Percentiles rank a stretch among this genome's conserved stretches.
These are phyloP conservation scores for Artibeus lituratus DNA, from an alignment of 2,797 vertebrate species.

Conservation along the genomic window DNA sequence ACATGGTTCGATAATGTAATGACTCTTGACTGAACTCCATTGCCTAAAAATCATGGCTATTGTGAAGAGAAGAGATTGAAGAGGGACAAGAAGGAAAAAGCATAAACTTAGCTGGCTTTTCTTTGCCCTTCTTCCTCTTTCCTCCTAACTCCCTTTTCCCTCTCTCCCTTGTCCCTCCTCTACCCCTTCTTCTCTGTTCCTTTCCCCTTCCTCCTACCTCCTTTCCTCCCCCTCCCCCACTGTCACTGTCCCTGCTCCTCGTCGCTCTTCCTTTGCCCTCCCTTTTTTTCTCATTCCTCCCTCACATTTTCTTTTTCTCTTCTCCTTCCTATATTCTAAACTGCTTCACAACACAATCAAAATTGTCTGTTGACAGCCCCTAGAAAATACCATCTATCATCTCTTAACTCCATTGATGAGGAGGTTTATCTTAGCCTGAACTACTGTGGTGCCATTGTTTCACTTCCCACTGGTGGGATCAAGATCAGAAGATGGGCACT, in stretches of 20 bases:
- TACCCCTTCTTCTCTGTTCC: neutral
- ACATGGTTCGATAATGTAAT: neutral
- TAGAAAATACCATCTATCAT: neutral
- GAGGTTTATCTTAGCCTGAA: conserved; percentile 2
- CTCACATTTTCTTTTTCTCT: neutral
- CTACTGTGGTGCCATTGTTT: neutral
- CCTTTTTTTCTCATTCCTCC: neutral
- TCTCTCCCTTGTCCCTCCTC: neutral
- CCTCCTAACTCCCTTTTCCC: neutral
- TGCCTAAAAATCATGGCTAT: neutral
- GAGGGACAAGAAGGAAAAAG: neutral
- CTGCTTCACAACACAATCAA: neutral
- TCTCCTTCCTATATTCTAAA: conserved; percentile 4
- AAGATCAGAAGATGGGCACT: neutral
- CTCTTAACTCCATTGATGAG: neutral
- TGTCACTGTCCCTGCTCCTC: too few species aligned
- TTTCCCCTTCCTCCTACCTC: neutral
- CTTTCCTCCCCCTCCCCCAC: neutral
- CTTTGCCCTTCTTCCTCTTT: neutral
- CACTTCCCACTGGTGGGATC: neutral
- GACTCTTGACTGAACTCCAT: neutral
- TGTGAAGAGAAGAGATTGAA: conserved; percentile 29
- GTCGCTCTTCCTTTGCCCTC: neutral
- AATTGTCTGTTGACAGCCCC: neutral
- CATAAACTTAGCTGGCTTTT: neutral